Evolutionary conservation across 1,140 invertebrate species (phyloP), one percentile per base, ranked within the genome.

Genomic region (Drosophila gunungcola): DNA sequence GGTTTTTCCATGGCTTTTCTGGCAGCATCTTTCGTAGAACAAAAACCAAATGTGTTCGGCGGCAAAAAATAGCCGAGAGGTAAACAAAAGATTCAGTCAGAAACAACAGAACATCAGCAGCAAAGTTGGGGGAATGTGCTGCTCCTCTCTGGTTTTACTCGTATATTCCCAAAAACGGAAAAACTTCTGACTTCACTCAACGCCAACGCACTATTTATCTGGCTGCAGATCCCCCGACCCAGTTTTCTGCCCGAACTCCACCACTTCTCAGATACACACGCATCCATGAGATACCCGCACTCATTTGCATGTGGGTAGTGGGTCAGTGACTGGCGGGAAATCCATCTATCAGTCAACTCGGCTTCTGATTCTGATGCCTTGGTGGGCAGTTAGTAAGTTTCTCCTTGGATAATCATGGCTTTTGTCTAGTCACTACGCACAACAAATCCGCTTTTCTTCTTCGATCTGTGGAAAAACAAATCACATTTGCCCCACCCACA

Each of bases 241-340:
- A 56, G 60, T 65, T 70, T 73, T 9, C 51, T 42, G n/a, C 9
- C 21, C 21, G 34, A 21, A 21, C 16, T 21, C 16, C 16, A 21
- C 27, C 25, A 13, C 29, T 43, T 11, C 51, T 36, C 55, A 38
- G 55, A 41, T 46, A 34, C 54, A 60, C 25, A 64, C 61, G 81
- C 49, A 68, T 73, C 52, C 56, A 38, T 42, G 29, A 48, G 49
- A 53, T 73, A 55, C 58, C 49, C 57, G 53, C 51, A 34, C 68
- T 60, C 63, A 83, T 80, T 80, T 86, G 73, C 81, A 86, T 83
- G 81, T 86, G 82, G 81, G 82, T 78, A 85, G 81, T 85, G 81
- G 81, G 82, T 85, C 83, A 85, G 81, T 76, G 57, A 56, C 53
- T 48, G 60, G 55, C 54, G 73, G 13, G 52, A 70, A 57, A 69